A percentile compares a stretch with the other conserved stretches of the same genome.
These are phyloP conservation scores for Epirrhoe alternata DNA, from an alignment of 2,888 invertebrate genomes.

Conservation along the genomic window DNA sequence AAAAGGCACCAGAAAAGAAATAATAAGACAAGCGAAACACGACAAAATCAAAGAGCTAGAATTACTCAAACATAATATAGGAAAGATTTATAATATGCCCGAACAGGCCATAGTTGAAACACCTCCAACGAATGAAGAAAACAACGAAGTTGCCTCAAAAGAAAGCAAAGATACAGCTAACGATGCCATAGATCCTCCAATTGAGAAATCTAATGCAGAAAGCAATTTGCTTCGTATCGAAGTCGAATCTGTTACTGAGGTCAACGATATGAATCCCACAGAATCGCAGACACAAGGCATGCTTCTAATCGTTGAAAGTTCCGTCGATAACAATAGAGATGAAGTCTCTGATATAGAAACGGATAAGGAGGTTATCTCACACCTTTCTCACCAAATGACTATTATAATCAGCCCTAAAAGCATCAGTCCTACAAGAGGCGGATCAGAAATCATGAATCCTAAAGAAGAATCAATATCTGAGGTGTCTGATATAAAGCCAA, in stretches of 20 bases:
- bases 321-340: constrained; percentile 46
- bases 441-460: neutral
- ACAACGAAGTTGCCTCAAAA: constrained; percentile 10
- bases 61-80: constrained; percentile 59
- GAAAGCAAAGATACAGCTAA: neutral
- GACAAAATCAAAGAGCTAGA: constrained; percentile 55
- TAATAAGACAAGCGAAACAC: constrained; percentile 37
- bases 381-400: constrained; percentile 58
- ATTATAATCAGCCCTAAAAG: constrained; percentile 64
- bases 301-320: constrained; percentile 60
- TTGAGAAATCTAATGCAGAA: constrained; percentile 17
- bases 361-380: constrained; percentile 41
- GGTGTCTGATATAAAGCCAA: neutral
- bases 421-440: neutral
- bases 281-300: constrained; percentile 50
- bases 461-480: constrained; percentile 8
- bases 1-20: constrained; percentile 29
- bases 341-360: constrained; percentile 37
- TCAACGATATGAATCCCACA: constrained; percentile 47
- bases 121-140: constrained; percentile 9
- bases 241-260: constrained; percentile 56
- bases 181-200: neutral
- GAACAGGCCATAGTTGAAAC: constrained; percentile 33
- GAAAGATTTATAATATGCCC: constrained; percentile 56
- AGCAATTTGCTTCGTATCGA: constrained; percentile 58